Percentiles rank a stretch among this genome's conserved stretches.
phyloP scores from a whole-genome alignment of 2,797 vertebrate species.

The Phylloscopus collybita region DNA sequence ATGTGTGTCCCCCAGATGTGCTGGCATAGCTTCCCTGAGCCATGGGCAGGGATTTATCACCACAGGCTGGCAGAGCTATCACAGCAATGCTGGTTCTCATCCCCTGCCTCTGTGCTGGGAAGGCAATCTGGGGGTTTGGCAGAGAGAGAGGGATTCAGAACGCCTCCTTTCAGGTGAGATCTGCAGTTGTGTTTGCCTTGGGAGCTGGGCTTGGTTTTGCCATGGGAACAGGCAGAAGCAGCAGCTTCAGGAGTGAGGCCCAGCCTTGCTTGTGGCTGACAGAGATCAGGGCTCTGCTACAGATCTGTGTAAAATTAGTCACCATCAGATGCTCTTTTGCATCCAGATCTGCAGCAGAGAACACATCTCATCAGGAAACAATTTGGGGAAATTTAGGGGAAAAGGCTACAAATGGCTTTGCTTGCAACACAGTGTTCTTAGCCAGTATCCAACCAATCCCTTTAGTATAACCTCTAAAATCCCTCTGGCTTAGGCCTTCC shows the following conservation, averaged over 20 bases:
- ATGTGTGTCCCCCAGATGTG: constrained; percentile 13
- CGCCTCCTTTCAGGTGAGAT: not conserved
- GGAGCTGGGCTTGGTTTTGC: not conserved
- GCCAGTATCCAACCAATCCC: not conserved
- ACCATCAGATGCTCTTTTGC: not conserved
- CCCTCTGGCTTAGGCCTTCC: not conserved
- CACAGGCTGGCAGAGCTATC: not conserved
- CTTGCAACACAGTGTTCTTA: not conserved
- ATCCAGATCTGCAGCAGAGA: constrained; percentile 6
- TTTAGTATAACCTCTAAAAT: not conserved
- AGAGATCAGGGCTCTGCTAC: not conserved
- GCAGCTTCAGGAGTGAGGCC: not conserved
- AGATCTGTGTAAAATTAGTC: not conserved
- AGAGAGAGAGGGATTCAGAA: not conserved
- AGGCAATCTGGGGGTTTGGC: not conserved
- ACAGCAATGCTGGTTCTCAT: not conserved
- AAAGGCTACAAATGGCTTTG: not conserved
- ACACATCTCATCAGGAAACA: not conserved
- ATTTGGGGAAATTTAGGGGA: not conserved
- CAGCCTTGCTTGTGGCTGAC: not conserved
- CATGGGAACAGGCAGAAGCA: not conserved
- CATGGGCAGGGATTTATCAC: not conserved
- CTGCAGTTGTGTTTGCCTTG: not conserved
- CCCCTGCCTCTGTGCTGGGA: not conserved
- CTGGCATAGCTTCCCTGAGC: not conserved